Percentiles rank a stretch among this genome's conserved stretches.
Evolutionary conservation across 2,797 vertebrate genomes (phyloP).

Genomic region (Syngnathus rostellatus): DNA sequence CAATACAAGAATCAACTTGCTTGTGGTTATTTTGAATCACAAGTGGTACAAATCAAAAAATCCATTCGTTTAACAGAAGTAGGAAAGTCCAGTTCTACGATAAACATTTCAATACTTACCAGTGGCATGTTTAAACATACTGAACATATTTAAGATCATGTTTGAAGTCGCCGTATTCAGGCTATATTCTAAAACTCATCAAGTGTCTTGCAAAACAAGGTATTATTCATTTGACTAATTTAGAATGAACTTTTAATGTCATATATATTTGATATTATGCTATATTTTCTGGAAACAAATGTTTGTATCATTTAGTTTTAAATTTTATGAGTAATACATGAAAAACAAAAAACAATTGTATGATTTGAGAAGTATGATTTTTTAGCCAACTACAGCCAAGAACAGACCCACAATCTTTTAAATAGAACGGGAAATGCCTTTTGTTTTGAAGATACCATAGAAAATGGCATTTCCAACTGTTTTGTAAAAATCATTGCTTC

Average conservation of each 20-base stretch:
- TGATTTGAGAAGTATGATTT: neutral
- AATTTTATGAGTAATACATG: neutral
- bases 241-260: neutral
- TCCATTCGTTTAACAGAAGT: neutral
- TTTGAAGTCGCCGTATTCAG: neutral
- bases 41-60: neutral
- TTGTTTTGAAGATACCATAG: neutral
- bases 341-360: neutral
- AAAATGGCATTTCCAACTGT: neutral
- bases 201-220: neutral
- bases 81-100: neutral
- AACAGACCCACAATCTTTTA: neutral
- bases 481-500: neutral
- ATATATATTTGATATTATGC: neutral
- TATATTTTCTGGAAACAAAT: neutral
- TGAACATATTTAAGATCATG: neutral
- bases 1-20: constrained; percentile 17
- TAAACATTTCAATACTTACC: neutral
- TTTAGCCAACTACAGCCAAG: neutral
- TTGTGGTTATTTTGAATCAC: constrained; percentile 1
- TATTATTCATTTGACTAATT: neutral
- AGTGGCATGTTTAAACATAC: neutral
- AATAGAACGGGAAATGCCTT: neutral
- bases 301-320: neutral
- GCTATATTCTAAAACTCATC: neutral